phyloP scores from a whole-genome alignment of 92 coral and sea anemone genomes.

The Phenganax subtilis region DNA sequence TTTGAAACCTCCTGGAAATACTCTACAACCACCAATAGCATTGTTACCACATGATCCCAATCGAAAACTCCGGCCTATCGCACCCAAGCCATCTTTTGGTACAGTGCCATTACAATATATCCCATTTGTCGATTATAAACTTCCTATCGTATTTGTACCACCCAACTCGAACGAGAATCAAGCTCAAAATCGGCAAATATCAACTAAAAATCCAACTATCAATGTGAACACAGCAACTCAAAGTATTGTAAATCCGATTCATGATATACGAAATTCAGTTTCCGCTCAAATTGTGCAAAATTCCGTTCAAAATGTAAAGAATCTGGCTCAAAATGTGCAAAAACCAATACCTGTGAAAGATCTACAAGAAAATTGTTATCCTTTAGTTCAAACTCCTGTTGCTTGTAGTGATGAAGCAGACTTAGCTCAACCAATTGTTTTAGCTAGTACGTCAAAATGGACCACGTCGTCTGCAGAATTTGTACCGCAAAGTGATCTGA shows the following conservation, averaged over 20 bases:
- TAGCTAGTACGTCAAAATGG: no score
- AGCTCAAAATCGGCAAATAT: background rate
- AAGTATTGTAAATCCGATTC: background rate
- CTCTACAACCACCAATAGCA: slow-evolving; percentile 49
- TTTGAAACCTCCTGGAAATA: slow-evolving; percentile 71
- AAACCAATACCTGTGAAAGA: no score
- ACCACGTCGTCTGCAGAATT: no score
- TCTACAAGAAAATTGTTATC: no score
- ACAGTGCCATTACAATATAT: slow-evolving; percentile 4
- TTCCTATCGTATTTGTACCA: slow-evolving; percentile 46
- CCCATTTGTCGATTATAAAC: slow-evolving; percentile 26
- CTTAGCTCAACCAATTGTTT: no score
- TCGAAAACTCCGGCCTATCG: slow-evolving; percentile 71
- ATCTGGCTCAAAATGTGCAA: no score
- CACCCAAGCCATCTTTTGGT: slow-evolving; percentile 75
- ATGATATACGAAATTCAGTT: background rate
- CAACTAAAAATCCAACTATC: background rate
- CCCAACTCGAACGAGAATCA: slow-evolving; percentile 1
- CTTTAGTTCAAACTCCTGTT: no score
- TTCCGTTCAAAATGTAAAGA: background rate
- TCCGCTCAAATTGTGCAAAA: background rate
- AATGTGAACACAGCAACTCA: background rate
- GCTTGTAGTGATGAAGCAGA: no score
- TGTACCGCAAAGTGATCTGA: background rate
- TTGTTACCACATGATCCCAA: slow-evolving; percentile 39